Base-by-base conservation (phyloP, 1,140 invertebrate species). In the Temnothorax nylanderi region DNA sequence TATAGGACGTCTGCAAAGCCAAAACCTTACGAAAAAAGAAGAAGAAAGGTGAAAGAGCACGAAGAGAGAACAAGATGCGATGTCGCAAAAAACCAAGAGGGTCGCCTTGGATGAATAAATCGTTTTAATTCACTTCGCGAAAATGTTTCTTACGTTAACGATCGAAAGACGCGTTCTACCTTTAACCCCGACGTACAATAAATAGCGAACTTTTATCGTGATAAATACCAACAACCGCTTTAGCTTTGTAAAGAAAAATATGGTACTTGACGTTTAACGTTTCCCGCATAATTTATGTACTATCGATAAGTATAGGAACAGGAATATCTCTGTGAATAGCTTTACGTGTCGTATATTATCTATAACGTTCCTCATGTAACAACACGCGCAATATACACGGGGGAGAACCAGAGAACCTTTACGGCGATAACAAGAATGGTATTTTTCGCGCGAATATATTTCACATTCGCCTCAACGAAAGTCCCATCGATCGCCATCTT, bases 41-140 rank as follows among this genome's bases (percentile, higher is more conserved):
- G 49, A 16, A 34, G 16, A 74, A 74, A 44, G 64, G 56, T 47
- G 44, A 86, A 81, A 56, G 77, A 71, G 75, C 71, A 67, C 51
- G 56, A 81, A 56, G 76, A 72, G 76, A 81, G 26, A 11, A 47
- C 71, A 7, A 80, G 60, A 62, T 32, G 47, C 47, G 56, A 56
- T 18, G 47, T 81, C 62, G 71, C 32, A 65, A 85, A 85, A 89
- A 90, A 76, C 49, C 85, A 62, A 76, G 75, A 86, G 86, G 85
- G 77, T 87, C 74, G 65, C 56, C 13, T n/a, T 41, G 58, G 44
- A 47, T 49, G 18, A 56, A 84, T 82, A 26, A 54, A 69, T 84
- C 80, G 54, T 37, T 60, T 82, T 71, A 82, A 82, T 72, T 72
- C 54, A 72, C 37, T 37, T 82, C 67, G 67, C 32, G 67, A 47